Percentiles rank a stretch among this genome's conserved stretches.
phyloP scores from a whole-genome alignment of 2,113 vertebrate genomes.

The Phaethornis superciliosus region DNA sequence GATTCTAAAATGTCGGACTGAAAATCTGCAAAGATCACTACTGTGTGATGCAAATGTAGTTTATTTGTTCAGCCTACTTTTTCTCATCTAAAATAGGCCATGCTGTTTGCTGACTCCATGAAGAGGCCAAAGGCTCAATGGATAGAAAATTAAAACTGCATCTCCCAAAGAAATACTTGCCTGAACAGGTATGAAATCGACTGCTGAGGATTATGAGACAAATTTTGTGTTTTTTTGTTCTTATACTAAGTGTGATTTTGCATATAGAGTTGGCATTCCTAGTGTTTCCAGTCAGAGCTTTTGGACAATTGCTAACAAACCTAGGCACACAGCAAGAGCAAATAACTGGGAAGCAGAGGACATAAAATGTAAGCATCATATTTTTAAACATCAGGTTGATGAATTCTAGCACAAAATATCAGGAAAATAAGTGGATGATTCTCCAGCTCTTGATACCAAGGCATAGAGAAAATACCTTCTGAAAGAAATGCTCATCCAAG shows the following conservation, averaged over 20 bases:
- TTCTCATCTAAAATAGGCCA: not conserved
- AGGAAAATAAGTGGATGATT: not conserved
- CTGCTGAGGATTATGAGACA: not conserved
- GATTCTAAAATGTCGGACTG: not conserved
- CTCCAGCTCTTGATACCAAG: not conserved
- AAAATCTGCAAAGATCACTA: not conserved
- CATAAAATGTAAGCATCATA: not conserved
- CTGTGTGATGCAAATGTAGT: not conserved
- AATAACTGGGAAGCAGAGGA: not conserved
- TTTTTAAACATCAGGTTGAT: not conserved
- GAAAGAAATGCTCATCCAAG: not conserved
- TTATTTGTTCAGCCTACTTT: not conserved
- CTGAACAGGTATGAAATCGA: not conserved
- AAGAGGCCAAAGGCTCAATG: not conserved
- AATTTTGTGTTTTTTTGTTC: not conserved
- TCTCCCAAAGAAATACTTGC: not conserved
- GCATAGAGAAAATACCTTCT: not conserved
- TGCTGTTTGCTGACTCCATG: not conserved
- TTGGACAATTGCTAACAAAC: not conserved
- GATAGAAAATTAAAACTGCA: not conserved
- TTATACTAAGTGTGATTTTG: not conserved
- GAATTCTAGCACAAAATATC: not conserved
- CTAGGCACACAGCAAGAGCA: not conserved
- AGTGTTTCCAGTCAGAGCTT: not conserved
- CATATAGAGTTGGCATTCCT: not conserved